Evolutionary conservation across 2,113 vertebrate genomes (phyloP), one percentile per base, ranked within the genome.

Genomic region (Sylvia atricapilla): DNA sequence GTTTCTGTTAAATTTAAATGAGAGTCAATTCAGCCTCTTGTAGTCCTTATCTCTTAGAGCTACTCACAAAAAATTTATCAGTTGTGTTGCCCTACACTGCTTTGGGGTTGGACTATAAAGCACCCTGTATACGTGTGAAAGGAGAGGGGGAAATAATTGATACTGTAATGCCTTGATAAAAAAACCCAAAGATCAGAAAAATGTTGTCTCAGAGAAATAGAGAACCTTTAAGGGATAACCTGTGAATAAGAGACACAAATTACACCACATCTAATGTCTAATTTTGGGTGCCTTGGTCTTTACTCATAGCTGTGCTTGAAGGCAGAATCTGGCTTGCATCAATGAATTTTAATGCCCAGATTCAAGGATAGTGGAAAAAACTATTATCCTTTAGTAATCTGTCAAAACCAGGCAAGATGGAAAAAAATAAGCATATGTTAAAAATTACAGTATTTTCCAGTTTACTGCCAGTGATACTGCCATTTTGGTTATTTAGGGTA

Each of bases 81-180:
- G 15, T 39, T 44, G 12, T 23, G 3, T 64, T 30, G 23, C 30
- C 10, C 5, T 31, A 6, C 1, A 1, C 13, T 50, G 16, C 33
- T 72, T 76, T 75, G 69, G 6, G 4, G 8, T 33, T 55, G 53
- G 28, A 44, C 7, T 24, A 3, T 37, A 28, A 28, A 7, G 11
- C 15, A 50, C 4, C 4, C 6, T 15, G 10, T 55, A 16, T 23
- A 12, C 53, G 3, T 56, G 20, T 9, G 23, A 31, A 17, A 17
- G 6, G 9, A 88, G 37, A 53, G 12, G 10, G 11, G 13, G n/a
- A 33, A 77, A 1, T 15, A 35, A n/a, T 4, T 7, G 7, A 16
- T n/a, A 5, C 3, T 25, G 2, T n/a, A 46, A 63, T 12, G 24
- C 2, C 21, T 1, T 33, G 21, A 20, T 5, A 1, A 81, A 35